phyloP scores from a whole-genome alignment of 35 echinoderm and acorn worm genomes.

The Eucidaris tribuloides region DNA sequence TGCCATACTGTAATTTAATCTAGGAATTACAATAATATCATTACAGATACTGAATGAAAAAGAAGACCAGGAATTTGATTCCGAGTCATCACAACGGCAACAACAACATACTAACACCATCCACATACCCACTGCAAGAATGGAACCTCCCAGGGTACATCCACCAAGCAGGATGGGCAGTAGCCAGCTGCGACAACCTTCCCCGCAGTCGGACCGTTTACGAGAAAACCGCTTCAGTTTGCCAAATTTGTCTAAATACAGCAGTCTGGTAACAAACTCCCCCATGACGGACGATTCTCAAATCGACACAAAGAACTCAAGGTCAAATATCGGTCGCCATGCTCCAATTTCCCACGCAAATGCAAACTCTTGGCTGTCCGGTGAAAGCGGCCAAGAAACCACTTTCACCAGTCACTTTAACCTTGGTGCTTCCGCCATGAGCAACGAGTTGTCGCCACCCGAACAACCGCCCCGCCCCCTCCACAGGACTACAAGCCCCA shows the following conservation, averaged over 20 bases:
- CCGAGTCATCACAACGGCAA: too few relatives aligned
- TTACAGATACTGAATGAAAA: too few relatives aligned
- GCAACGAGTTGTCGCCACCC: neutral
- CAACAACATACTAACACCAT: too few relatives aligned
- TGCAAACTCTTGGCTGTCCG: constrained; percentile 29
- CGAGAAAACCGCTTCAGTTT: constrained; percentile 74
- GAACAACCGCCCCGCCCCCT: neutral
- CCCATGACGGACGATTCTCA: neutral
- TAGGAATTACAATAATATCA: too few relatives aligned
- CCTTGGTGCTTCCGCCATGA: neutral
- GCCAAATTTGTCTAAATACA: constrained; percentile 61
- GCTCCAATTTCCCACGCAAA: neutral
- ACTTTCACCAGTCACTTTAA: neutral
- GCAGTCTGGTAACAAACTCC: neutral
- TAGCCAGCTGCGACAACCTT: neutral
- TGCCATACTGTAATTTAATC: too few relatives aligned
- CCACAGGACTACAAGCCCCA: constrained; percentile 9
- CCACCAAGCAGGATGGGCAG: constrained; percentile 26
- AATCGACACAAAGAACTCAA: neutral
- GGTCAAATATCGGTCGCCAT: neutral
- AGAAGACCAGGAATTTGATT: too few relatives aligned
- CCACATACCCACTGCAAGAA: constrained; percentile 39
- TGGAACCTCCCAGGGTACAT: constrained; percentile 7
- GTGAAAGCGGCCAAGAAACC: neutral
- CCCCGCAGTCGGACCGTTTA: constrained; percentile 29